phyloP scores from a whole-genome alignment of 2,113 vertebrate genomes.

The Montifringilla adamsi region DNA sequence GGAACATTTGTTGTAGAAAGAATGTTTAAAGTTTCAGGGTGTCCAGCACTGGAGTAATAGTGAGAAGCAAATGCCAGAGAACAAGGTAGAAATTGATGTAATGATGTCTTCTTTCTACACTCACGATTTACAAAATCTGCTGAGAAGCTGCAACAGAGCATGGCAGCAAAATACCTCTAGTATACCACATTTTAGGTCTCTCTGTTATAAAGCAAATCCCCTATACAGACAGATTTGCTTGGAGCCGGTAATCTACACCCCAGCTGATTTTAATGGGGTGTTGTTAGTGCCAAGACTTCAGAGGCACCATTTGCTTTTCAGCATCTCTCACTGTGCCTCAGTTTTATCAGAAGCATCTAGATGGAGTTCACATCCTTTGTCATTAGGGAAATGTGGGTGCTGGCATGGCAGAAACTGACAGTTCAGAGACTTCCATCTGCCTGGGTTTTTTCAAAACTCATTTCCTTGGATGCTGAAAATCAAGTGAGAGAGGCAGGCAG shows the following conservation, averaged over 20 bases:
- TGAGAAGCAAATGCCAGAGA: not conserved
- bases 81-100: not conserved
- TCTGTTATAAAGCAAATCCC: not conserved
- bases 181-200: fast-evolving
- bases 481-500: not conserved
- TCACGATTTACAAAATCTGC: not conserved
- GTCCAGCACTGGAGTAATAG: not conserved
- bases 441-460: not conserved
- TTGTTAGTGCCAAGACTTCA: not conserved
- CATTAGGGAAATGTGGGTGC: not conserved
- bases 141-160: not conserved
- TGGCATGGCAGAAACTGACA: not conserved
- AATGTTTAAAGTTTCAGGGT: not conserved
- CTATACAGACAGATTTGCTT: not conserved
- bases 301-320: not conserved
- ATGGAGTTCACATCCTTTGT: not conserved
- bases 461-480: not conserved
- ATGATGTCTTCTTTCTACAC: not conserved
- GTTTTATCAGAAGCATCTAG: not conserved
- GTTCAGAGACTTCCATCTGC: not conserved
- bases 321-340: not conserved
- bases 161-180: not conserved
- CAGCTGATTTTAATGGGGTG: not conserved
- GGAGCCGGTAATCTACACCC: not conserved
- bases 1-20: not conserved